phyloP scores from a whole-genome alignment of 2,888 invertebrate species.

The Homarus gammarus region DNA sequence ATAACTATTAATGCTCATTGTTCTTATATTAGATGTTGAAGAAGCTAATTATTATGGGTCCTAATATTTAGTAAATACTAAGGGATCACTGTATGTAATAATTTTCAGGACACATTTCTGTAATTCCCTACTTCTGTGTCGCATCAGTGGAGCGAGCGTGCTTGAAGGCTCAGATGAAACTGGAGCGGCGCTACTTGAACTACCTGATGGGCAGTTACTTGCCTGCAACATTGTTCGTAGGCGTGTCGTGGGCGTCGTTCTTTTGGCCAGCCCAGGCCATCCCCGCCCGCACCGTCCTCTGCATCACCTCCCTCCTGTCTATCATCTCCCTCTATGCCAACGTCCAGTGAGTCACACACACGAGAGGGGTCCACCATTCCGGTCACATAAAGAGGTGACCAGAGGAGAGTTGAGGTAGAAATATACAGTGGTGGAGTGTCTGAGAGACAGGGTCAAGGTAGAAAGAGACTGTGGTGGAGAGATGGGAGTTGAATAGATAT shows the following conservation, averaged over 20 bases:
- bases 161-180: constrained; percentile 2
- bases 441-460: neutral
- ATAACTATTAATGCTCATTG: no score
- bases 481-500: neutral
- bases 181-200: constrained; percentile 31
- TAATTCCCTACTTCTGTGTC: neutral
- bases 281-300: constrained; percentile 62
- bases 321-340: constrained; percentile 51
- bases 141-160: neutral
- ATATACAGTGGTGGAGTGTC: neutral
- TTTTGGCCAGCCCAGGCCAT: constrained; percentile 67
- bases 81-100: no score
- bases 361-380: neutral
- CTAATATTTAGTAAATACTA: neutral
- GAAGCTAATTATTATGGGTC: neutral
- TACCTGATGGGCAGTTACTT: constrained; percentile 55
- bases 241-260: constrained; percentile 63
- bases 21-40: neutral
- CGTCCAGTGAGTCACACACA: constrained; percentile 50
- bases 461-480: neutral
- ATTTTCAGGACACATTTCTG: neutral
- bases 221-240: constrained; percentile 55
- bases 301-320: constrained; percentile 63
- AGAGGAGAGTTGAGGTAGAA: no score
- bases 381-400: neutral